A percentile compares a stretch with the other conserved stretches of the same genome.
Conservation (phyloP, 2,797 vertebrate genomes). For the Hemitrygon akajei region DNA sequence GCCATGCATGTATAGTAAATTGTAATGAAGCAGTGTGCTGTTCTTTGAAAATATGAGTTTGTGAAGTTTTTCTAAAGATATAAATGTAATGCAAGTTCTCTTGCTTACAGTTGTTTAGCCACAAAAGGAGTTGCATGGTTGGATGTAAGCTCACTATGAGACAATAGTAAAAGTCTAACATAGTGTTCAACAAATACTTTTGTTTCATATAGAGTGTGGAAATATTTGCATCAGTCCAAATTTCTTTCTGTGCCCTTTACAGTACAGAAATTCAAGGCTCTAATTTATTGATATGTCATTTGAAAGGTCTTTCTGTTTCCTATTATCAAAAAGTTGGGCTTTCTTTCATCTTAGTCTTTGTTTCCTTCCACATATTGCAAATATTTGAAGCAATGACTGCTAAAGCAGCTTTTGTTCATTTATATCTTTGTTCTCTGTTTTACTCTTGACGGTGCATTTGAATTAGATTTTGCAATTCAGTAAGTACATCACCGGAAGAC, state of each 20-base stretch:
- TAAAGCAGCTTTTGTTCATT: neutral
- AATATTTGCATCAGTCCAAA: neutral
- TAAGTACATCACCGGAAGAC: neutral
- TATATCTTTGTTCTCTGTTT: neutral
- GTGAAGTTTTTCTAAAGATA: neutral
- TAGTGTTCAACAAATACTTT: neutral
- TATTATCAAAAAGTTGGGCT: neutral
- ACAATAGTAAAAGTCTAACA: neutral
- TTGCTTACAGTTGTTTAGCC: neutral
- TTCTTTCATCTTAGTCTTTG: neutral
- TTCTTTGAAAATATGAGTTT: neutral
- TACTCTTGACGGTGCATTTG: neutral
- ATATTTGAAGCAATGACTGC: neutral
- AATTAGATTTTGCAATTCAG: neutral
- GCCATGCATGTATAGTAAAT: neutral
- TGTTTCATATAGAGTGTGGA: neutral
- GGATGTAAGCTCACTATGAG: neutral
- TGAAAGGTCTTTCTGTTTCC: neutral
- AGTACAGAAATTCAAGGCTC: neutral
- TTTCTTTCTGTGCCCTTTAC: neutral
- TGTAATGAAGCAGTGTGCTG: neutral
- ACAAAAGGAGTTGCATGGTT: neutral
- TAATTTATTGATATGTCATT: neutral
- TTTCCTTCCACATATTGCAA: neutral
- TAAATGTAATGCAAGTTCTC: neutral